Conservation (phyloP, 1,140 invertebrate genomes). For the Caenorhabditis tropicalis region DNA sequence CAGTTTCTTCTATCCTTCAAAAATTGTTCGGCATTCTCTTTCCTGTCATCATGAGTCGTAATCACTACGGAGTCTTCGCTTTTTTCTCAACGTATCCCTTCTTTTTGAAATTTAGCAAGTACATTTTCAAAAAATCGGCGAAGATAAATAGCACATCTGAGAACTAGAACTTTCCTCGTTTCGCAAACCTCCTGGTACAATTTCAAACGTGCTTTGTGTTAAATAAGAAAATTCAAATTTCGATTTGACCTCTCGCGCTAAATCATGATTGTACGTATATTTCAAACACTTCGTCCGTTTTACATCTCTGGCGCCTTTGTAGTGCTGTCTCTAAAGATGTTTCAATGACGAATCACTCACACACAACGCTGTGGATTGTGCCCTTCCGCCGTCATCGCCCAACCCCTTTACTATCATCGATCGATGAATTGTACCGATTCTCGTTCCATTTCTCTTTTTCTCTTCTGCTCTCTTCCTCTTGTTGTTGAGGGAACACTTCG, state of each 20-base stretch:
- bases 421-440: background rate
- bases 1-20: slow-evolving; percentile 1
- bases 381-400: background rate
- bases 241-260: background rate
- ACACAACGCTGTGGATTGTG: background rate
- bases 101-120: background rate
- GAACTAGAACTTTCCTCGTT: background rate
- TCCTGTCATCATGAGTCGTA: background rate
- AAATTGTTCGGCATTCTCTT: background rate
- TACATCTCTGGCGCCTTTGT: background rate
- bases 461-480: background rate
- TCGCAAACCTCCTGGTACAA: background rate
- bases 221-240: background rate
- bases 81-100: no score
- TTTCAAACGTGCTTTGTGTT: no score
- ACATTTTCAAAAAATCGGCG: background rate
- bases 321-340: slow-evolving; percentile 10
- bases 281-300: background rate
- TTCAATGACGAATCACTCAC: background rate
- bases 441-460: background rate
- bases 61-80: background rate
- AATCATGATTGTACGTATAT: background rate
- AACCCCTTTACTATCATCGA: slow-evolving; percentile 9
- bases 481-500: background rate
- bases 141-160: background rate